These are phyloP conservation scores for Oryzias dopingdopingensis DNA, from an alignment of 2,797 vertebrate genomes.

Conservation along the genomic window DNA sequence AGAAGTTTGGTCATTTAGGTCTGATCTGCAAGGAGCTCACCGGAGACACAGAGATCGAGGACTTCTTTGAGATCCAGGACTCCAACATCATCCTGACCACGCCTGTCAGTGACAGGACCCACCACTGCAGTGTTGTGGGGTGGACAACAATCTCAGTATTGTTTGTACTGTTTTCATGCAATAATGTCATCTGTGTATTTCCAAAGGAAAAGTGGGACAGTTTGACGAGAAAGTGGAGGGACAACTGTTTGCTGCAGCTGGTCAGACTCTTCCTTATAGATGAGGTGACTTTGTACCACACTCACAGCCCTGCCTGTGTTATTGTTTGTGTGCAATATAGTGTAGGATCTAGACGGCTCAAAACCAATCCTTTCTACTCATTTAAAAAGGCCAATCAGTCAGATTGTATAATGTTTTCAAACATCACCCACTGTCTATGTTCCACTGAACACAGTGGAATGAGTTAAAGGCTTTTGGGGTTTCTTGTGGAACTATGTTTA, in stretches of 20 bases:
- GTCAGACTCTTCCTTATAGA: slow-evolving; percentile 95
- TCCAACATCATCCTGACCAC: slow-evolving; percentile 96
- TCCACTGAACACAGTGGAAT: too few species aligned
- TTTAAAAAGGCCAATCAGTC: too few species aligned
- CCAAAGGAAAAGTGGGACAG: slow-evolving; percentile 98
- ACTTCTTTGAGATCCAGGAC: slow-evolving; percentile 96
- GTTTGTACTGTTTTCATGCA: too few species aligned
- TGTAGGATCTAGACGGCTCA: background rate
- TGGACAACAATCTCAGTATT: too few species aligned
- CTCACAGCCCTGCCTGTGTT: too few species aligned
- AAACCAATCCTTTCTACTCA: too few species aligned
- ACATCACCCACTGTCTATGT: too few species aligned
- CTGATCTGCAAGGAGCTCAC: slow-evolving; percentile 95
- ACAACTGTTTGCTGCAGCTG: slow-evolving; percentile 89
- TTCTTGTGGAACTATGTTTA: too few species aligned
- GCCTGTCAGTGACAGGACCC: slow-evolving; percentile 83
- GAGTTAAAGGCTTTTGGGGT: too few species aligned
- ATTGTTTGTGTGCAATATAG: background rate
- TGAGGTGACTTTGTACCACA: slow-evolving; percentile 46
- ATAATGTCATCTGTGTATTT: slow-evolving; percentile 2
- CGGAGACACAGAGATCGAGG: slow-evolving; percentile 94
- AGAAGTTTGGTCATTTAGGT: slow-evolving; percentile 92
- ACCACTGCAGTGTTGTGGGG: background rate
- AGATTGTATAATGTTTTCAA: too few species aligned
- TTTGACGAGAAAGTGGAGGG: slow-evolving; percentile 96